Percentiles rank a stretch among this genome's conserved stretches.
Conservation (phyloP, 2,797 vertebrate species). For the Rhyacichthys aspro region DNA sequence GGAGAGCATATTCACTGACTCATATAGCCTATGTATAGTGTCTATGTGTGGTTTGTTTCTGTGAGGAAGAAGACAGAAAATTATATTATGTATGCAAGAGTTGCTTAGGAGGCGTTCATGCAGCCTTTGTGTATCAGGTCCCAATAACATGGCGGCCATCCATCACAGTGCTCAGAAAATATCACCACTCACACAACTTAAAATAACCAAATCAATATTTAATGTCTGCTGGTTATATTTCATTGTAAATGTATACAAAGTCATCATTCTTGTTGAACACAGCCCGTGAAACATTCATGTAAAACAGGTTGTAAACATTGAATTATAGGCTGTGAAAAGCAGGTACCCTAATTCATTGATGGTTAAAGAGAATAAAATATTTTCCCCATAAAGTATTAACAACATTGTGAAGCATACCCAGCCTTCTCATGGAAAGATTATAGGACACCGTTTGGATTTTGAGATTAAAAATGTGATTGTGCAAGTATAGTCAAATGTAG, state of each 20-base stretch:
- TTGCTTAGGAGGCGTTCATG: constrained; percentile 55
- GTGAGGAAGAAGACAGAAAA: constrained; percentile 58
- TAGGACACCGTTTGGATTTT: no score
- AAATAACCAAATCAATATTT: constrained; percentile 63
- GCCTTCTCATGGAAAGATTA: no score
- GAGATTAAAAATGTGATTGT: no score
- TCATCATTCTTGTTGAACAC: constrained; percentile 14
- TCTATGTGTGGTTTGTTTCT: constrained; percentile 43
- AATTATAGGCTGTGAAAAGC: constrained; percentile 30
- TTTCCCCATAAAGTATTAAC: constrained; percentile 14
- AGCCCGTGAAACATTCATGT: constrained; percentile 40
- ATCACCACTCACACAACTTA: constrained; percentile 52
- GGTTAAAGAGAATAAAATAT: constrained; percentile 15
- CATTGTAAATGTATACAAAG: constrained; percentile 36
- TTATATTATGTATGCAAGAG: constrained; percentile 72
- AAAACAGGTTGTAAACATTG: constrained; percentile 30
- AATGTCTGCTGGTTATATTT: constrained; percentile 38
- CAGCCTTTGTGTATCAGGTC: constrained; percentile 37
- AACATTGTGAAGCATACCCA: neutral
- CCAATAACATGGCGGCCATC: constrained; percentile 45
- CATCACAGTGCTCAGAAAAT: constrained; percentile 40
- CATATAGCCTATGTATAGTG: constrained; percentile 59
- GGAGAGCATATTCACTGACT: constrained; percentile 71
- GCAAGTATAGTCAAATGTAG: no score
- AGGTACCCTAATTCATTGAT: constrained; percentile 12